These are phyloP conservation scores for Rhamnusium bicolor DNA, from an alignment of 2,888 invertebrate genomes.

Conservation along the genomic window DNA sequence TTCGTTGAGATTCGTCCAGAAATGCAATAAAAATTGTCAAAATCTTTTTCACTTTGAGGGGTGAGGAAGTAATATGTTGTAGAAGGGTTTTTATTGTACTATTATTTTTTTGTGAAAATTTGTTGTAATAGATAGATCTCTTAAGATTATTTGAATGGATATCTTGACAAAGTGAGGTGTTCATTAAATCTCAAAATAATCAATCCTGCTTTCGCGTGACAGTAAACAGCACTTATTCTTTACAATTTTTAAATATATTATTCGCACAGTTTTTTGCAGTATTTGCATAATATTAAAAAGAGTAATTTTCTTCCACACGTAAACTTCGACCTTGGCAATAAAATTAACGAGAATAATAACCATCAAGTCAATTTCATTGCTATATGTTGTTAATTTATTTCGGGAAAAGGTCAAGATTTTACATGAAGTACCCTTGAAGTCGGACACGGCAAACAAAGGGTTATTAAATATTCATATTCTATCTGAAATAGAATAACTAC, in stretches of 20 bases:
- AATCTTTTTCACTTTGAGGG: too few relatives aligned
- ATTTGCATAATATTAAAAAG: slow-evolving; percentile 18
- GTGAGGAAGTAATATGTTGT: too few relatives aligned
- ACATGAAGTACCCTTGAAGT: slow-evolving; percentile 28
- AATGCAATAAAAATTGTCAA: too few relatives aligned
- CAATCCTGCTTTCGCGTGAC: slow-evolving; percentile 15
- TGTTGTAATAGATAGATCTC: too few relatives aligned
- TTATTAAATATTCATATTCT: slow-evolving; percentile 25
- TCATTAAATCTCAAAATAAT: too few relatives aligned
- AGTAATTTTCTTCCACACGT: slow-evolving; percentile 47
- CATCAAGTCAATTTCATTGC: slow-evolving; percentile 36
- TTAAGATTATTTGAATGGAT: too few relatives aligned
- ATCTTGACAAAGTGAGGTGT: too few relatives aligned
- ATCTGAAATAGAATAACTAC: neutral
- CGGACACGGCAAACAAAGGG: slow-evolving; percentile 1
- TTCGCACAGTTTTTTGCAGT: slow-evolving; percentile 15
- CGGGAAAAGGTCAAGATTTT: slow-evolving; percentile 40
- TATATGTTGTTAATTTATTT: slow-evolving; percentile 31
- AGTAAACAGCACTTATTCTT: neutral
- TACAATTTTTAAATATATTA: slow-evolving; percentile 7
- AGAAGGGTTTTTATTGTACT: too few relatives aligned
- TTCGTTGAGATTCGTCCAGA: too few relatives aligned
- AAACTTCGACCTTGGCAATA: slow-evolving; percentile 46
- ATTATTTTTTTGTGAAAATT: too few relatives aligned
- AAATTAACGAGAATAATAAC: slow-evolving; percentile 43